phyloP scores from a whole-genome alignment of 1,140 invertebrate species.

The Macrobrachium rosenbergii region DNA sequence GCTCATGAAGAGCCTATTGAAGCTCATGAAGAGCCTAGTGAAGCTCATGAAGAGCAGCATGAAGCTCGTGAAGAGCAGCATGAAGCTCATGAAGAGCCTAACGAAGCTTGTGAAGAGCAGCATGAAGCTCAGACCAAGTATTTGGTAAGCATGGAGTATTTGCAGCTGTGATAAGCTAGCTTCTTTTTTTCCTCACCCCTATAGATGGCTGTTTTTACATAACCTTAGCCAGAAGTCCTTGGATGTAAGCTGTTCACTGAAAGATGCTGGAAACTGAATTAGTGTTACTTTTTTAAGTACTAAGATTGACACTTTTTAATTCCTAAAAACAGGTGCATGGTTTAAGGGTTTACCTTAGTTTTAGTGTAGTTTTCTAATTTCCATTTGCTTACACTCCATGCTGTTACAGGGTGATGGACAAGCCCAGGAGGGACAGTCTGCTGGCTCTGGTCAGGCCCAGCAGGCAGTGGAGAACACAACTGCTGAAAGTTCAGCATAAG shows the following conservation, averaged over 20 bases:
- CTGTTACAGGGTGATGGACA: slow-evolving; percentile 57
- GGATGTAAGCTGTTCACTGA: too few species aligned
- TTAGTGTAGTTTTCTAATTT: too few species aligned
- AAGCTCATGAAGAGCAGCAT: slow-evolving; percentile 37
- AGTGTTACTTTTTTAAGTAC: too few species aligned
- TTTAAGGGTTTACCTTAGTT: too few species aligned
- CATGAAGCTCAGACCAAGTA: slow-evolving; percentile 53
- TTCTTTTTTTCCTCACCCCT: neutral
- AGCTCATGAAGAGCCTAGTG: neutral
- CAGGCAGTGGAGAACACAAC: slow-evolving; percentile 68
- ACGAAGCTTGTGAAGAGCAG: too few species aligned
- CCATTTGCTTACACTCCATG: too few species aligned
- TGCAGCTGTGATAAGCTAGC: neutral
- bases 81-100: neutral
- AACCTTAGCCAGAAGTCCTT: too few species aligned
- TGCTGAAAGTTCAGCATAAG: slow-evolving; percentile 68
- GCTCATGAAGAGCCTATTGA: slow-evolving; percentile 31
- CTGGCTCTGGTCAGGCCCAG: slow-evolving; percentile 50
- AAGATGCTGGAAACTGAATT: too few species aligned
- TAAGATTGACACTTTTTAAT: too few species aligned
- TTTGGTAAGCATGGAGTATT: slow-evolving; percentile 53
- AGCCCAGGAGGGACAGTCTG: slow-evolving; percentile 62
- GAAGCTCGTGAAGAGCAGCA: slow-evolving; percentile 44
- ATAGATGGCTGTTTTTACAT: neutral
- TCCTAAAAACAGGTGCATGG: too few species aligned